Percentiles rank a stretch among this genome's conserved stretches.
These are phyloP conservation scores for Chironex yamaguchii DNA, from an alignment of 30 jellyfish, hydroid and myxozoan species.

Conservation along the genomic window DNA sequence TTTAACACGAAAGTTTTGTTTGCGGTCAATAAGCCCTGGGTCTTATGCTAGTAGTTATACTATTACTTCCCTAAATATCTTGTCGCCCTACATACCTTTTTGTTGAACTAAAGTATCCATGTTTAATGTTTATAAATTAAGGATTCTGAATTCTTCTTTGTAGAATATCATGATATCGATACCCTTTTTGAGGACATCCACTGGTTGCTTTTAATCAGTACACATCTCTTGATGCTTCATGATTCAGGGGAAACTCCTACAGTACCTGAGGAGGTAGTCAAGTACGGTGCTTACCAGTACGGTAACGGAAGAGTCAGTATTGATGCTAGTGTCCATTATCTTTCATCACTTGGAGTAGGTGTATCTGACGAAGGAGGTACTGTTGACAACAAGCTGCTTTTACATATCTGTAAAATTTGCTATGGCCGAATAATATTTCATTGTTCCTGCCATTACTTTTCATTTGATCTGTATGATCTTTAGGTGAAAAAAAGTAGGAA, in stretches of 20 bases:
- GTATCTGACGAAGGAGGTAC: no score
- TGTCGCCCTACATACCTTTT: neutral
- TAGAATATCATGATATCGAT: constrained; percentile 26
- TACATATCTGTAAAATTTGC: no score
- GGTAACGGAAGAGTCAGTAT: constrained; percentile 29
- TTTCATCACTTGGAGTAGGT: no score
- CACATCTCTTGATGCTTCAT: constrained; percentile 75
- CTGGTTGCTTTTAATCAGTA: constrained; percentile 87
- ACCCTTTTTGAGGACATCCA: constrained; percentile 88
- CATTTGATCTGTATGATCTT: no score
- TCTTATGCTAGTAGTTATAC: neutral
- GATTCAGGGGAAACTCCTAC: constrained; percentile 72
- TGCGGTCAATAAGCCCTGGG: neutral
- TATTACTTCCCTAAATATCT: neutral
- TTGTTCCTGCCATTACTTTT: no score
- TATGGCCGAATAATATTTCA: neutral
- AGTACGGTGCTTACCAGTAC: constrained; percentile 42
- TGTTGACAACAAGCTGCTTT: no score
- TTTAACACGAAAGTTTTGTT: no score
- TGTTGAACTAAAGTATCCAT: neutral
- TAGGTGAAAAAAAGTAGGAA: no score
- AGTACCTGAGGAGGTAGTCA: constrained; percentile 79
- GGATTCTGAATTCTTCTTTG: neutral
- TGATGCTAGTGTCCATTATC: constrained; percentile 28
- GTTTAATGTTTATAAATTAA: neutral